phyloP scores from a whole-genome alignment of 2,113 vertebrate species.

The Crocuta crocuta region DNA sequence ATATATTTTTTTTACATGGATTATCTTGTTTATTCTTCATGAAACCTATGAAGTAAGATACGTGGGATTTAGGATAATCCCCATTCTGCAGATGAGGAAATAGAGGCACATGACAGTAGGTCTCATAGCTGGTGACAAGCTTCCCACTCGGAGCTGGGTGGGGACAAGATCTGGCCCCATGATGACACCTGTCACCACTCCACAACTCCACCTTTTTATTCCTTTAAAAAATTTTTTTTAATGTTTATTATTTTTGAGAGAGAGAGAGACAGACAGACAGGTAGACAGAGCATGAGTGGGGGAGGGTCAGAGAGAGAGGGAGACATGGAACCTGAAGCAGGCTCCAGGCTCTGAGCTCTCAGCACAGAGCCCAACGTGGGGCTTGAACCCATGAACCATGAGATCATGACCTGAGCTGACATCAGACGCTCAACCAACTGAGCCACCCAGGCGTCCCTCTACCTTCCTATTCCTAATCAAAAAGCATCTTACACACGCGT shows the following conservation, averaged over 20 bases:
- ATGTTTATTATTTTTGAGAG: too few relatives aligned
- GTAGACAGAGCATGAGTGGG: too few relatives aligned
- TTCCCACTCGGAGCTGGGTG: rapidly evolving
- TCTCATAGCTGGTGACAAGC: not conserved
- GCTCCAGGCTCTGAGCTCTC: too few relatives aligned
- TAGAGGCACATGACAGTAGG: rapidly evolving
- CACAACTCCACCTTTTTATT: rapidly evolving
- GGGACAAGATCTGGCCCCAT: not conserved
- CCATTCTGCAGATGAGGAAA: not conserved
- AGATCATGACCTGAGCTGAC: too few relatives aligned
- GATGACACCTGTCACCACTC: not conserved
- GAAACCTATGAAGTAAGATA: rapidly evolving
- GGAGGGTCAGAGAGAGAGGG: too few relatives aligned
- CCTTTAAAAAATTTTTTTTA: too few relatives aligned
- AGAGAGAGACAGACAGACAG: too few relatives aligned
- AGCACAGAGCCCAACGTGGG: too few relatives aligned
- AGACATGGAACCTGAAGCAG: too few relatives aligned
- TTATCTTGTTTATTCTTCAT: not conserved
- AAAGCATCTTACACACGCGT: rapidly evolving
- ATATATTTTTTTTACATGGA: not conserved
- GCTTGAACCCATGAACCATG: too few relatives aligned
- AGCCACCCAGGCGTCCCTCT: too few relatives aligned
- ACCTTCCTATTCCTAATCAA: not conserved
- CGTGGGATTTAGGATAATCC: not conserved
- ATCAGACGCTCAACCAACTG: too few relatives aligned